phyloP scores from a whole-genome alignment of 2,888 invertebrate genomes.

The Boloria euphrosyne region DNA sequence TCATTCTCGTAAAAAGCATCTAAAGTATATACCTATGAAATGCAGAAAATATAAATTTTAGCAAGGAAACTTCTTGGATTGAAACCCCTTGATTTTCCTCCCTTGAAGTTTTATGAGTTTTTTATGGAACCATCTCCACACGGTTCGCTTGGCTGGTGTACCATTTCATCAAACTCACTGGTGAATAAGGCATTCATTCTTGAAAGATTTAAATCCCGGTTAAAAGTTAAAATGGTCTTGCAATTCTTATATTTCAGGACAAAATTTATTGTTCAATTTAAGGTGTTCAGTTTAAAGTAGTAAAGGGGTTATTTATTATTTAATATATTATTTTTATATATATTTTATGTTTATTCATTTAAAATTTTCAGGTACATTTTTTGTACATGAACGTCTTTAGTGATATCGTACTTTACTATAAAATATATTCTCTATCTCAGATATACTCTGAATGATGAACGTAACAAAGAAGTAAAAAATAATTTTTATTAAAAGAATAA shows the following conservation, averaged over 20 bases:
- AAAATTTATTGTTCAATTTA: slow-evolving; percentile 16
- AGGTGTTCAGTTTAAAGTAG: not conserved
- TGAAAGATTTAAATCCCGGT: slow-evolving; percentile 33
- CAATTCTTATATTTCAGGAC: slow-evolving; percentile 19
- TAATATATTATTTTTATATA: not conserved
- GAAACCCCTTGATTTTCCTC: slow-evolving; percentile 38
- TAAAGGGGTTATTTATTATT: not conserved
- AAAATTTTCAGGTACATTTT: no score
- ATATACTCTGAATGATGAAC: no score
- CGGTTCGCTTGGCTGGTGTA: slow-evolving; percentile 40
- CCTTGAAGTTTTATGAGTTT: slow-evolving; percentile 43
- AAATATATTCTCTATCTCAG: no score
- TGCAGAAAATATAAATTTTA: slow-evolving; percentile 32
- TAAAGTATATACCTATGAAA: slow-evolving; percentile 16
- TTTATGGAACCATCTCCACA: slow-evolving; percentile 42
- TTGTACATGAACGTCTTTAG: no score
- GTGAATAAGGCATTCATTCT: slow-evolving; percentile 38
- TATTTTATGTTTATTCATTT: no score
- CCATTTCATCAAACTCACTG: slow-evolving; percentile 43
- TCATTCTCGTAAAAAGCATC: slow-evolving; percentile 14
- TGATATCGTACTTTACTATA: no score
- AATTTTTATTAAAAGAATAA: no score
- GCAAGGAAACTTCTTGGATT: slow-evolving; percentile 37
- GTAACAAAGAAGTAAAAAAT: no score
- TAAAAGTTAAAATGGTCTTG: slow-evolving; percentile 21